phyloP scores from a whole-genome alignment of 2,888 invertebrate genomes.

The Ectropis crepuscularia region DNA sequence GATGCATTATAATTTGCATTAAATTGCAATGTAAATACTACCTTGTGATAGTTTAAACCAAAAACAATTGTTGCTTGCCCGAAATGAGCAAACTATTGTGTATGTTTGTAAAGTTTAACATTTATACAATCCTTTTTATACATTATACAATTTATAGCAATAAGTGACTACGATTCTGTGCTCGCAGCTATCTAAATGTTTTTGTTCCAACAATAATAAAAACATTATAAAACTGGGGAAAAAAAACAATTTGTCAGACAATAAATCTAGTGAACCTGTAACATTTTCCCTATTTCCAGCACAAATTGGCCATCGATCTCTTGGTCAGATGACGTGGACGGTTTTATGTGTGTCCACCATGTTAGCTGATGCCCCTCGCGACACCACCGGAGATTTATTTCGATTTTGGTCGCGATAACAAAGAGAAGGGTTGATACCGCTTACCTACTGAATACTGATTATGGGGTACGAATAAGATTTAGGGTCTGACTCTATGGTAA shows the following conservation, averaged over 20 bases:
- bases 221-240: no score
- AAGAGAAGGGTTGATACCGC: conserved; percentile 34
- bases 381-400: conserved; percentile 38
- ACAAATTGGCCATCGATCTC: conserved; percentile 44
- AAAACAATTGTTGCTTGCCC: no score
- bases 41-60: no score
- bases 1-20: no score
- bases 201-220: no score
- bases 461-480: conserved; percentile 4
- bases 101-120: no score
- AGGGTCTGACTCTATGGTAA: neutral
- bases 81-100: no score
- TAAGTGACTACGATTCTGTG: no score
- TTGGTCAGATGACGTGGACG: conserved; percentile 40
- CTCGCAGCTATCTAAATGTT: no score
- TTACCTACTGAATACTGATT: conserved; percentile 26
- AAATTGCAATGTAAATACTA: no score
- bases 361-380: conserved; percentile 26
- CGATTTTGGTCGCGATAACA: conserved; percentile 27
- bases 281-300: conserved; percentile 8
- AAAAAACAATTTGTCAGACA: neutral
- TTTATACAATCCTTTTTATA: no score
- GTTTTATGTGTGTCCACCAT: conserved; percentile 45
- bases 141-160: no score
- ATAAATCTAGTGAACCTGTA: conserved; percentile 1